These are phyloP conservation scores for Hippoglossus stenolepis DNA, from an alignment of 2,113 vertebrate genomes.

Conservation along the genomic window DNA sequence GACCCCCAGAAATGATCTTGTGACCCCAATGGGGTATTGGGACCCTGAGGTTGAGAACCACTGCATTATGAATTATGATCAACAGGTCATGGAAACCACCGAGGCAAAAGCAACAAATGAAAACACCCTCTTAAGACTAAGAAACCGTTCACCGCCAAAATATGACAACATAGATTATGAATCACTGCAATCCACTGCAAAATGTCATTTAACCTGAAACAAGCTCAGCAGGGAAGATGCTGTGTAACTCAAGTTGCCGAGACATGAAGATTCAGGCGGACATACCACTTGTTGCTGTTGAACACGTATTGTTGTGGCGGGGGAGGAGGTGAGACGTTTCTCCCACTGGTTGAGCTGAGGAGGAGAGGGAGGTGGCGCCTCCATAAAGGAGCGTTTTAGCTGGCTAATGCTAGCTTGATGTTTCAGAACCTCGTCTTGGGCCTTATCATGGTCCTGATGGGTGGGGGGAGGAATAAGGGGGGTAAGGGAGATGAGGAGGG, in stretches of 20 bases:
- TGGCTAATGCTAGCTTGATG: conserved; percentile 99
- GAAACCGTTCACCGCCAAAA: background rate
- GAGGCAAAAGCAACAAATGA: background rate
- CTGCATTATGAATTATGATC: background rate
- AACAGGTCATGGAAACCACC: background rate
- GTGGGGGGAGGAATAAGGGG: conserved; percentile 5
- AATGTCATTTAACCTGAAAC: background rate
- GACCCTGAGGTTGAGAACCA: background rate
- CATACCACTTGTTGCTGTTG: conserved; percentile 95
- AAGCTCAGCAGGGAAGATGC: background rate
- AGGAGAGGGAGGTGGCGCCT: conserved; percentile 95
- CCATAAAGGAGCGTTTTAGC: conserved; percentile 99
- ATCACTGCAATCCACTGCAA: conserved; percentile 7
- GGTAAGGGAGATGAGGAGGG: background rate
- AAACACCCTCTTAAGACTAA: background rate
- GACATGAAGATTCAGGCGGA: conserved; percentile 73
- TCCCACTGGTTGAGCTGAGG: conserved; percentile 94
- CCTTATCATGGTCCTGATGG: conserved; percentile 97
- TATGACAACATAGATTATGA: background rate
- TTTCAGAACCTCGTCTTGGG: conserved; percentile 98
- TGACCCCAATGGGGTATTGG: too few relatives aligned
- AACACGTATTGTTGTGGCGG: conserved; percentile 89
- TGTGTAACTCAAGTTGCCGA: conserved; percentile 7
- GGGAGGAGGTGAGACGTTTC: conserved; percentile 96
- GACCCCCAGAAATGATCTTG: too few relatives aligned